These are phyloP conservation scores for Hyppa rectilinea DNA, from an alignment of 2,888 invertebrate species.

Conservation along the genomic window DNA sequence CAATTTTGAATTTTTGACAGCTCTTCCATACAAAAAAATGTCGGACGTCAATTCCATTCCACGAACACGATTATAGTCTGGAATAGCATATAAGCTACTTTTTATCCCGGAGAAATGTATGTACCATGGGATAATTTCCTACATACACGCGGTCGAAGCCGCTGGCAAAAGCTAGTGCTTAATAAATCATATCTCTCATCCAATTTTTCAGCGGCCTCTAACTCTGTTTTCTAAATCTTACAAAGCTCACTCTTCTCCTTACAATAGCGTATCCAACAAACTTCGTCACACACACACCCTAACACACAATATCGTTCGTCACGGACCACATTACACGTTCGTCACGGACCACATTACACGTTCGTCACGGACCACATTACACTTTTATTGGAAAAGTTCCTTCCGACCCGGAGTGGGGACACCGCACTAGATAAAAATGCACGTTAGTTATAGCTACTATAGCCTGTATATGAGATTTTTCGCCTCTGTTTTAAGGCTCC, in stretches of 20 bases:
- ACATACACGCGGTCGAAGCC: too few species aligned
- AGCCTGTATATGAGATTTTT: conserved; percentile 27
- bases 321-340: too few species aligned
- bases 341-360: too few species aligned
- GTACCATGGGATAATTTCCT: too few species aligned
- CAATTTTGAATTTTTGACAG: too few species aligned
- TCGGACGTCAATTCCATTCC: too few species aligned
- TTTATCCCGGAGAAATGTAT: too few species aligned
- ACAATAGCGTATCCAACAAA: conserved; percentile 14
- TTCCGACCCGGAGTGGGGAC: conserved; percentile 14
- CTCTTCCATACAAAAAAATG: too few species aligned
- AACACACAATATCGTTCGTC: conserved; percentile 63
- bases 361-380: too few species aligned
- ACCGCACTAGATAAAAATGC: conserved; percentile 54
- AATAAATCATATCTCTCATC: not conserved
- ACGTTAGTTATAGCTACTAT: conserved; percentile 24
- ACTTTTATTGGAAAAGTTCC: conserved; percentile 81
- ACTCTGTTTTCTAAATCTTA: not conserved
- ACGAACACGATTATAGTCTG: too few species aligned
- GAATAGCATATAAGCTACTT: too few species aligned
- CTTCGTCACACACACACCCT: conserved; percentile 4
- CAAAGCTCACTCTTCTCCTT: not conserved
- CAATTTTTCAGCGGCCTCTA: not conserved
- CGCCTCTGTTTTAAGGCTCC: not conserved
- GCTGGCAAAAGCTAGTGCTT: too few species aligned